A percentile compares a stretch with the other conserved stretches of the same genome.
Evolutionary conservation across 2,888 invertebrate genomes (phyloP).

Genomic region (Epirrita christyi): DNA sequence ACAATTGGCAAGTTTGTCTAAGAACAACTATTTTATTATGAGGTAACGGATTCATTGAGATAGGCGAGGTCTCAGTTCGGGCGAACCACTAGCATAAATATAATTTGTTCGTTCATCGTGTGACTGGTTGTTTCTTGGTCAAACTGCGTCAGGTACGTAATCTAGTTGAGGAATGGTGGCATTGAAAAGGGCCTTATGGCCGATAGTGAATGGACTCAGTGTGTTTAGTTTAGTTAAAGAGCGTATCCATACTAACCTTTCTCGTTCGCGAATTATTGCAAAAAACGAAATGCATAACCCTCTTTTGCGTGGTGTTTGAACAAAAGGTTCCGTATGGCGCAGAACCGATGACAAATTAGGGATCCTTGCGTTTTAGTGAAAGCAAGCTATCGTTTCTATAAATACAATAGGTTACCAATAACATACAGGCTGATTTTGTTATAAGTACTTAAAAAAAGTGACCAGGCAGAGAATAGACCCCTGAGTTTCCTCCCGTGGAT

Average conservation of each 20-base stretch:
- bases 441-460: neutral
- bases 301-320: conserved; percentile 26
- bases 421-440: neutral
- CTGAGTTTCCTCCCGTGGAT: too few relatives aligned
- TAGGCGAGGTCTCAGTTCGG: too few relatives aligned
- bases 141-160: neutral
- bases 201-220: too few relatives aligned
- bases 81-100: neutral
- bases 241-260: conserved; percentile 22
- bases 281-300: conserved; percentile 28
- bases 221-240: neutral
- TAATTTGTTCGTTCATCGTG: neutral
- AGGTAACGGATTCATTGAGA: too few relatives aligned
- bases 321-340: conserved; percentile 31
- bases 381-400: neutral
- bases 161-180: too few relatives aligned
- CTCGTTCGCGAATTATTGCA: conserved; percentile 20
- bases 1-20: too few relatives aligned
- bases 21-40: too few relatives aligned
- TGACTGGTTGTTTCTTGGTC: neutral
- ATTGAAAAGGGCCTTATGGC: too few relatives aligned
- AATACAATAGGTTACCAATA: neutral
- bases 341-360: conserved; percentile 32
- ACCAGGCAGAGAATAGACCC: neutral
- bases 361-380: conserved; percentile 25